phyloP scores from a whole-genome alignment of 2,113 vertebrate species.

The Machaerirhynchus nigripectus region DNA sequence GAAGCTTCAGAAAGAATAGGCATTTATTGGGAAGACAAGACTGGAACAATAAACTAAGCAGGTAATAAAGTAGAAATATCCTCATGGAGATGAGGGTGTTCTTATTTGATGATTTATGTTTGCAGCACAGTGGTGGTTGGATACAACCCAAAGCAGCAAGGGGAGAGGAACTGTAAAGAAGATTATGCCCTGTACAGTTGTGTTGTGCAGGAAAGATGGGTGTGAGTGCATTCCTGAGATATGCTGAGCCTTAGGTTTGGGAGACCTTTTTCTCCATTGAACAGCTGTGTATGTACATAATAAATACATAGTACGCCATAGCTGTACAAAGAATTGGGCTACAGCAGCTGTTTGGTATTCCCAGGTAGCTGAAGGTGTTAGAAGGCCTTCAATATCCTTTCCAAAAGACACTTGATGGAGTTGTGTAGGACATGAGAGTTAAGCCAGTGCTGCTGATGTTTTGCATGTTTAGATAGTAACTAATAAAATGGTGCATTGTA shows the following conservation, averaged over 20 bases:
- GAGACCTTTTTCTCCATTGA: background rate
- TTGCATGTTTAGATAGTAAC: background rate
- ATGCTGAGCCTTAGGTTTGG: background rate
- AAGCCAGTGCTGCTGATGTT: background rate
- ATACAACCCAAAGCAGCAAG: background rate
- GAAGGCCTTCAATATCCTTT: background rate
- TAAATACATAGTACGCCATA: background rate
- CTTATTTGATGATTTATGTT: background rate
- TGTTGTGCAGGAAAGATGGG: background rate
- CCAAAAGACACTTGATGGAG: background rate
- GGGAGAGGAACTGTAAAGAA: background rate
- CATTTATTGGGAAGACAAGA: background rate
- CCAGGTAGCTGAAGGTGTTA: background rate
- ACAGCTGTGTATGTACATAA: background rate
- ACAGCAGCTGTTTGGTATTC: background rate
- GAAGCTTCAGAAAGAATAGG: background rate
- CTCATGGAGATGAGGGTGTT: background rate
- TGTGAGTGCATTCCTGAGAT: background rate
- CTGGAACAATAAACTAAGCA: background rate
- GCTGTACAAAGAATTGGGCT: background rate
- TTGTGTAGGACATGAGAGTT: background rate
- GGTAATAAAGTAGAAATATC: background rate
- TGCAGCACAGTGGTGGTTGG: background rate
- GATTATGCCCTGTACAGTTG: background rate
- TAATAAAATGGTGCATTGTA: background rate